phyloP scores from a whole-genome alignment of 2,113 vertebrate genomes.

The Emydocephalus ijimae region DNA sequence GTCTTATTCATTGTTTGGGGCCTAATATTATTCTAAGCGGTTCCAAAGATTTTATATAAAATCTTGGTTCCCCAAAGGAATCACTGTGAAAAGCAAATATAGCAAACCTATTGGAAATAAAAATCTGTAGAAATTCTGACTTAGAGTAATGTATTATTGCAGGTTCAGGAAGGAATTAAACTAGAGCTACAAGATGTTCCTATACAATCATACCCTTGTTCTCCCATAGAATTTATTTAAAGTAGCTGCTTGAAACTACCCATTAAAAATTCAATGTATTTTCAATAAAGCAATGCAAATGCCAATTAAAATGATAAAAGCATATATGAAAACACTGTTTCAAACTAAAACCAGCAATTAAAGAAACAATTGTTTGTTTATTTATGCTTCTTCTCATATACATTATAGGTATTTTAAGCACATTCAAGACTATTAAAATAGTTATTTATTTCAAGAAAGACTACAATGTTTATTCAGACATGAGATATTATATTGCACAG shows the following conservation, averaged over 20 bases:
- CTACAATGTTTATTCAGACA: background rate
- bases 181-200: background rate
- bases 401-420: background rate
- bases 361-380: background rate
- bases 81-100: background rate
- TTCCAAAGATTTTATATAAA: too few relatives aligned
- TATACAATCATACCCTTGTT: too few relatives aligned
- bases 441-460: background rate
- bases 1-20: background rate
- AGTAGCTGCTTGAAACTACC: background rate
- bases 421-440: background rate
- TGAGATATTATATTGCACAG: background rate
- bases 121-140: background rate
- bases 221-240: background rate
- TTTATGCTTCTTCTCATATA: too few relatives aligned
- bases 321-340: background rate
- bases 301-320: background rate
- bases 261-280: background rate
- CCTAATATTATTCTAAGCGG: background rate
- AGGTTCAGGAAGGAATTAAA: background rate
- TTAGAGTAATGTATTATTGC: background rate
- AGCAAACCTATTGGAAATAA: background rate
- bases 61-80: background rate
- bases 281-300: background rate
- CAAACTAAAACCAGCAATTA: background rate